Evolutionary conservation across 2,888 invertebrate species (phyloP), one percentile per base, ranked within the genome.

Genomic region (Chrysolina haemoptera): DNA sequence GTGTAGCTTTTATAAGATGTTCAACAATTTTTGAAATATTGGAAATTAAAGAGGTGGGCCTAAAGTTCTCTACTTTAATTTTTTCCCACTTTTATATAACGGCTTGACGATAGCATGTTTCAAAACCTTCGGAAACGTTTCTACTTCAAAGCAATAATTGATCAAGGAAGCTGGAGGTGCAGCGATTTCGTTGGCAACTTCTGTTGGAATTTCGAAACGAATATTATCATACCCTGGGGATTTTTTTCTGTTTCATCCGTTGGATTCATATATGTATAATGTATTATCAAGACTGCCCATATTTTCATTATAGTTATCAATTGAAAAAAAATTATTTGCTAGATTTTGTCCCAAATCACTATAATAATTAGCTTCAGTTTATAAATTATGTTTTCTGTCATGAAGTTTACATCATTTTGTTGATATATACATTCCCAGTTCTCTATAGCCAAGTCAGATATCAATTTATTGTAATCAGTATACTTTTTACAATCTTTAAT

Each of bases 201-300:
- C n/a, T n/a, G n/a, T n/a, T n/a, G n/a, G n/a, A n/a, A n/a, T n/a
- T n/a, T n/a, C n/a, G n/a, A n/a, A n/a, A n/a, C n/a, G n/a, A n/a
- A n/a, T n/a, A n/a, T n/a, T n/a, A n/a, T n/a, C n/a, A n/a, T n/a
- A n/a, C n/a, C n/a, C n/a, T n/a, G n/a, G n/a, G n/a, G n/a, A n/a
- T n/a, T n/a, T n/a, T n/a, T 53, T 14, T 53, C 53, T 53, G 53
- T 53, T 53, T 53, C 53, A 53, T 53, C 12, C 14, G 53, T 53
- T 53, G 53, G 53, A 53, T 53, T 53, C 53, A 53, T 9, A 53
- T n/a, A n/a, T n/a, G n/a, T 53, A 53, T 53, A 53, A 53, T 53
- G 53, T 53, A 12, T 53, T 53, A 9, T 53, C 16, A 53, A 53
- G 53, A 53, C 18, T 53, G 53, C 53, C 12, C 12, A 53, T 53